Conservation (phyloP, 2,113 vertebrate genomes). For the Chiloscyllium plagiosum region DNA sequence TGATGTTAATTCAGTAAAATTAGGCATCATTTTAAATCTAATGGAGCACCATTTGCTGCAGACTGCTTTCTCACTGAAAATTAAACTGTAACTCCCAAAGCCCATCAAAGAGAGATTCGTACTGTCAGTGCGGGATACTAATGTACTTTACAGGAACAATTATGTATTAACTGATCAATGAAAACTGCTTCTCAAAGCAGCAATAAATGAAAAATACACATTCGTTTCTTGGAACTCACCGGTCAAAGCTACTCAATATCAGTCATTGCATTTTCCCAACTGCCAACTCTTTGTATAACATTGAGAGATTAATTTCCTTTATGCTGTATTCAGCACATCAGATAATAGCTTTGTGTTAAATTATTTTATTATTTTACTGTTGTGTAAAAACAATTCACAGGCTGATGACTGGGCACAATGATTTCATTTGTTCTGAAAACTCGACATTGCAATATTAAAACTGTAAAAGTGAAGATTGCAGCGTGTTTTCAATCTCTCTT, state of each 20-base stretch:
- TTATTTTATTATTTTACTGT: background rate
- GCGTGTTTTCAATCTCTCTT: background rate
- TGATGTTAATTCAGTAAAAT: background rate
- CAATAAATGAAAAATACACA: background rate
- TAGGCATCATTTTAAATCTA: too few species aligned
- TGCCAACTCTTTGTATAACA: background rate
- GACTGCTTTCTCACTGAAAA: background rate
- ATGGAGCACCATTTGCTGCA: background rate
- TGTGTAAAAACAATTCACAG: background rate
- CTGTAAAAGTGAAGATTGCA: background rate
- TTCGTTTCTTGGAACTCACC: background rate
- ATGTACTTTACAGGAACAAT: slow-evolving; percentile 4
- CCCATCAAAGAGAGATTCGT: background rate
- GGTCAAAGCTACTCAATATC: background rate
- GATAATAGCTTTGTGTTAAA: background rate
- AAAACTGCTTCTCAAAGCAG: background rate
- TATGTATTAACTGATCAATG: background rate
- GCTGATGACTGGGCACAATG: background rate
- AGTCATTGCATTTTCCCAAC: background rate
- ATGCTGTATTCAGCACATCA: background rate
- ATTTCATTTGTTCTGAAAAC: background rate
- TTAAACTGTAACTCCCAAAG: background rate
- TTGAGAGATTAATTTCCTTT: background rate
- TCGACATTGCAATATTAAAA: background rate
- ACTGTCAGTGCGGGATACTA: background rate